These are phyloP conservation scores for Gambusia yucatana DNA, from an alignment of 2,797 vertebrate species.

Conservation along the genomic window DNA sequence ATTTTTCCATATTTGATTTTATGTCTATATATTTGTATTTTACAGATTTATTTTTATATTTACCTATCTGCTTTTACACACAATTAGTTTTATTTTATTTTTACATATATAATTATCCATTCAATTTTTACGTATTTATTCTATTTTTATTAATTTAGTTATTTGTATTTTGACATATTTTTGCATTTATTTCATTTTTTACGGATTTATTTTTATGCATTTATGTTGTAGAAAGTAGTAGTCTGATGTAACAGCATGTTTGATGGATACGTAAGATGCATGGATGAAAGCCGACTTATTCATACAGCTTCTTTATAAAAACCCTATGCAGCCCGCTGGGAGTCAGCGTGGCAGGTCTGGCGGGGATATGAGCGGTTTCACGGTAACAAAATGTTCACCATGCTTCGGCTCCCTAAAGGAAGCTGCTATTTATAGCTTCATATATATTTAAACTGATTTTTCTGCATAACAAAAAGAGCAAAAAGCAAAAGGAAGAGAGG, in stretches of 20 bases:
- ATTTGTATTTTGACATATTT: too few relatives aligned
- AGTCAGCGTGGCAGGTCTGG: slow-evolving; percentile 44
- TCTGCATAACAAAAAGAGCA: slow-evolving; percentile 54
- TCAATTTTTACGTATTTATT: too few relatives aligned
- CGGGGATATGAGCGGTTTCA: slow-evolving; percentile 57
- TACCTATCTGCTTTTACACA: background rate
- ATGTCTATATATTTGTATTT: background rate
- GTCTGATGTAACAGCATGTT: slow-evolving; percentile 3
- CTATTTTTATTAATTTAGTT: too few relatives aligned
- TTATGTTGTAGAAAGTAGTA: background rate
- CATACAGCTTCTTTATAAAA: slow-evolving; percentile 39
- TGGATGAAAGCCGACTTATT: slow-evolving; percentile 10
- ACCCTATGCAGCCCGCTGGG: slow-evolving; percentile 57
- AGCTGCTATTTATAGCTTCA: slow-evolving; percentile 72
- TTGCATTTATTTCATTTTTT: too few relatives aligned
- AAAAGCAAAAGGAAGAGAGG: slow-evolving; percentile 11
- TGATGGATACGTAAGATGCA: background rate
- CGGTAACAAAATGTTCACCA: slow-evolving; percentile 63
- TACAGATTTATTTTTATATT: background rate
- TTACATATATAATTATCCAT: too few relatives aligned
- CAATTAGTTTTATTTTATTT: background rate
- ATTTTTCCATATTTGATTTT: background rate
- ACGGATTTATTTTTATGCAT: background rate
- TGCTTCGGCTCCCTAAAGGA: slow-evolving; percentile 65
- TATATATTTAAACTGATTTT: slow-evolving; percentile 78